A percentile compares a stretch with the other conserved stretches of the same genome.
Evolutionary conservation across 1,140 invertebrate genomes (phyloP).

Genomic region (Drosophila tropicalis): DNA sequence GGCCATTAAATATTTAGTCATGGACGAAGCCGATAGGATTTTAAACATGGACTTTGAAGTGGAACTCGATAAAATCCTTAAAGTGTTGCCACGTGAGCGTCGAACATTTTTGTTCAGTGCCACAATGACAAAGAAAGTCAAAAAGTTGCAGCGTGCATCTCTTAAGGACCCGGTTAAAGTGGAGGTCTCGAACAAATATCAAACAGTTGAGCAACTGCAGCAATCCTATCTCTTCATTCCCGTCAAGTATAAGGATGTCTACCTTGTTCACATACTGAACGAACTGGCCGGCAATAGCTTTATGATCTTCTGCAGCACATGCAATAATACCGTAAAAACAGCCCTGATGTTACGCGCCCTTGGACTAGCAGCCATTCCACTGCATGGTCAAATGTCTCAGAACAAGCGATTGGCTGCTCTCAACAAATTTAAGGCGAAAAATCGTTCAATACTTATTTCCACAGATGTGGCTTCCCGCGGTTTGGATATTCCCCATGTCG

Average conservation of each 20-base stretch:
- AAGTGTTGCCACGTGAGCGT: slow-evolving; percentile 94
- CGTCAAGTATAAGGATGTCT: slow-evolving; percentile 98
- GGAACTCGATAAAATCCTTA: slow-evolving; percentile 97
- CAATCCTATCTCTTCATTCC: slow-evolving; percentile 99
- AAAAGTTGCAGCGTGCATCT: slow-evolving; percentile 97
- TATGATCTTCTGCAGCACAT: slow-evolving; percentile 98
- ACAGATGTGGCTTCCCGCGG: slow-evolving; percentile 99
- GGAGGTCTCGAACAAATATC: slow-evolving; percentile 98
- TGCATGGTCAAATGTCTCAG: slow-evolving; percentile 99
- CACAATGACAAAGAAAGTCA: slow-evolving; percentile 99
- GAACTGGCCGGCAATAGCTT: slow-evolving; percentile 98
- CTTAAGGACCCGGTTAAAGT: slow-evolving; percentile 96
- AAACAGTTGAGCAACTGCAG: slow-evolving; percentile 98
- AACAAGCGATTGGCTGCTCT: slow-evolving; percentile 95
- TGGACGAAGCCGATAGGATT: slow-evolving; percentile 98
- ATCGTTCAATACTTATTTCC: slow-evolving; percentile 94
- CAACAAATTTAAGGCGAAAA: slow-evolving; percentile 96
- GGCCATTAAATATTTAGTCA: slow-evolving; percentile 95
- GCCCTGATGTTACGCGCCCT: slow-evolving; percentile 94
- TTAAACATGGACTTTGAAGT: slow-evolving; percentile 98
- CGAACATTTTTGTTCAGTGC: slow-evolving; percentile 96
- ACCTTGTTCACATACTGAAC: slow-evolving; percentile 97
- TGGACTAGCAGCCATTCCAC: slow-evolving; percentile 95
- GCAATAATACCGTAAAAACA: slow-evolving; percentile 94
- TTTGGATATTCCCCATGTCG: slow-evolving; percentile 99